Conservation (phyloP, 1,140 invertebrate species). For the Drosophila yakuba region DNA sequence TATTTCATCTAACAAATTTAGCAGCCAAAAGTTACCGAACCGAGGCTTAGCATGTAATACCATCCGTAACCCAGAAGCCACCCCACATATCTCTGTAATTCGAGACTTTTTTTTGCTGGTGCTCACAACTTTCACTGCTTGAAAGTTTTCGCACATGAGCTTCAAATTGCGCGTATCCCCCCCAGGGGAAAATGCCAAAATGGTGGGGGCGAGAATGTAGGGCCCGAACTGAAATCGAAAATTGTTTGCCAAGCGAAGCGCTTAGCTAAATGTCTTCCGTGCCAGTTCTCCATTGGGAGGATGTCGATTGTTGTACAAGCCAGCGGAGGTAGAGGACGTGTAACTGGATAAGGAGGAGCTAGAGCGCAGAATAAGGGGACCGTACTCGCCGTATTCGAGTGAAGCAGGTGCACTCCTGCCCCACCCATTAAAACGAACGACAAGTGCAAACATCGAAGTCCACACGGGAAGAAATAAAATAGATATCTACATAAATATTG, state of each 20-base stretch:
- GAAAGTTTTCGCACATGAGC: slow-evolving; percentile 77
- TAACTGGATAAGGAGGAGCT: slow-evolving; percentile 24
- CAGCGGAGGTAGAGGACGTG: background rate
- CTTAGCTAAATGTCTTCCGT: slow-evolving; percentile 82
- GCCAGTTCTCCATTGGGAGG: slow-evolving; percentile 69
- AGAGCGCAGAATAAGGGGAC: slow-evolving; percentile 11
- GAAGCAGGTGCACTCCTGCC: slow-evolving; percentile 64
- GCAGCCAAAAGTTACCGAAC: slow-evolving; percentile 39
- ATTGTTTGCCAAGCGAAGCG: slow-evolving; percentile 80
- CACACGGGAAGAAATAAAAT: slow-evolving; percentile 1
- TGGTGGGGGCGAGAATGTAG: slow-evolving; percentile 4
- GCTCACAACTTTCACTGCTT: slow-evolving; percentile 66
- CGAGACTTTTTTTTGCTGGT: slow-evolving; percentile 27
- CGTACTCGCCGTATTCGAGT: background rate
- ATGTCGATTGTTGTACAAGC: slow-evolving; percentile 60
- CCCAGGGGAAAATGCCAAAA: slow-evolving; percentile 12
- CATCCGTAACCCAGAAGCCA: slow-evolving; percentile 41
- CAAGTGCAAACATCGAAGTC: slow-evolving; percentile 61
- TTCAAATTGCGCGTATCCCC: slow-evolving; percentile 67
- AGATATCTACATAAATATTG: too few relatives aligned
- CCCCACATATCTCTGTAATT: slow-evolving; percentile 26
- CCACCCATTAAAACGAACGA: slow-evolving; percentile 75
- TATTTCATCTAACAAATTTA: slow-evolving; percentile 47
- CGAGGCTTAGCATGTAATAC: slow-evolving; percentile 50
- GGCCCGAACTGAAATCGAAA: slow-evolving; percentile 68